Conservation (phyloP, 2,888 invertebrate genomes). For the Diaperis boleti region DNA sequence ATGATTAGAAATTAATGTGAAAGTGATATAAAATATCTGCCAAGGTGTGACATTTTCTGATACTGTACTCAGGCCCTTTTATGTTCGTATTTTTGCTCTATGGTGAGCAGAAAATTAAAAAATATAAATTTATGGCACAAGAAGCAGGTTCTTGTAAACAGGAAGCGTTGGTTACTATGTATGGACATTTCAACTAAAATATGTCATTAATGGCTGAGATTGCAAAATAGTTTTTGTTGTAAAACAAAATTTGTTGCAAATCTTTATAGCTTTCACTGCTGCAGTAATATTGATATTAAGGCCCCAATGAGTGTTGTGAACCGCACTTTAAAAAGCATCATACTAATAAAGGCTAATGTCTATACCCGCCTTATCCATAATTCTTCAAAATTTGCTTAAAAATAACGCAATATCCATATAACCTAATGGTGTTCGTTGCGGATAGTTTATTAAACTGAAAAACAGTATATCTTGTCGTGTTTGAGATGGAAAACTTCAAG, state of each 20-base stretch:
- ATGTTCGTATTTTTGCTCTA: too few species aligned
- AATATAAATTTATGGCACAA: conserved; percentile 25
- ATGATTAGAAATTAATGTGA: too few species aligned
- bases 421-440: conserved; percentile 14
- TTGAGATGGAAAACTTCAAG: conserved; percentile 27
- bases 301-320: too few species aligned
- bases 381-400: conserved; percentile 15
- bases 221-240: too few species aligned
- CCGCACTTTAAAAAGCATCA: too few species aligned
- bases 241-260: too few species aligned
- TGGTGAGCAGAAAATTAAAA: conserved; percentile 19
- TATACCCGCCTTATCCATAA: conserved; percentile 12
- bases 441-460: conserved; percentile 23
- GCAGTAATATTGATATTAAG: too few species aligned
- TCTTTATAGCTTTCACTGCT: too few species aligned
- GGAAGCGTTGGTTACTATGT: conserved; percentile 11
- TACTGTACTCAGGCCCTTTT: too few species aligned
- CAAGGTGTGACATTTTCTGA: conserved; percentile 24
- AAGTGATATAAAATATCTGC: too few species aligned
- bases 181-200: conserved; percentile 7
- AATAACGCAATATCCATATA: conserved; percentile 27
- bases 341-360: too few species aligned
- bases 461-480: conserved; percentile 31
- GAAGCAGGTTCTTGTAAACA: conserved; percentile 18
- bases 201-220: too few species aligned